Evolutionary conservation across 2,888 invertebrate genomes (phyloP), one percentile per base, ranked within the genome.

Genomic region (Aromia moschata): DNA sequence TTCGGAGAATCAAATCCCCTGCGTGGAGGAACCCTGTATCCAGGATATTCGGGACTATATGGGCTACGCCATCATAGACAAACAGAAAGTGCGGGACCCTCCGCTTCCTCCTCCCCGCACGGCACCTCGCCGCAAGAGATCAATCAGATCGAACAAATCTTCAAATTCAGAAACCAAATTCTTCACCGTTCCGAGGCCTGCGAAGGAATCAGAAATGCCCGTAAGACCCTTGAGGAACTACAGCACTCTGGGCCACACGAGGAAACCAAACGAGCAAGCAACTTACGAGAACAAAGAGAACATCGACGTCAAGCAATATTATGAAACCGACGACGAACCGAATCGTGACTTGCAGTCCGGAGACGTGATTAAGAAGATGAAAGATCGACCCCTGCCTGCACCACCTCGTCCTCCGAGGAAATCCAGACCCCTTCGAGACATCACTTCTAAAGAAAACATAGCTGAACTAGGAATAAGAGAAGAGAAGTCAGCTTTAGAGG

Each of bases 321-420:
- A 85, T 37, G 88, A 87, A 79, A 85, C 87, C 49, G 82, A 84
- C 56, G 84, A 86, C 64, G 87, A 86, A 20, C 76, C 73, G 40
- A 81, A 63, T 84, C 86, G 87, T 70, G 85, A 88, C 72, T 80
- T 93, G 43, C 87, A 90, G 62, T 91, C 91, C 14, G 92, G 90
- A 5, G 89, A 89, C 61, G 84, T 92, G 38, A 84, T 93, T 1
- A 89, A 87, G 71, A 92, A 89, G 82, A 94, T 94, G 89, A 91
- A 92, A 80, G 89, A 89, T 68, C 84, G 94, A 63, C 94, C 94
- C 0, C 79, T 94, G 65, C 94, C 94, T 1, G 89, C 94, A 2
- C 94, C 94, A 0, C 94, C 94, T 1, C 83, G 93, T 57, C 94
- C 94, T 31, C 92, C 93, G 0, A 85, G 93, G 59, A 79, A 77